phyloP scores from a whole-genome alignment of 2,888 invertebrate species.

The Cephus sareptanus region DNA sequence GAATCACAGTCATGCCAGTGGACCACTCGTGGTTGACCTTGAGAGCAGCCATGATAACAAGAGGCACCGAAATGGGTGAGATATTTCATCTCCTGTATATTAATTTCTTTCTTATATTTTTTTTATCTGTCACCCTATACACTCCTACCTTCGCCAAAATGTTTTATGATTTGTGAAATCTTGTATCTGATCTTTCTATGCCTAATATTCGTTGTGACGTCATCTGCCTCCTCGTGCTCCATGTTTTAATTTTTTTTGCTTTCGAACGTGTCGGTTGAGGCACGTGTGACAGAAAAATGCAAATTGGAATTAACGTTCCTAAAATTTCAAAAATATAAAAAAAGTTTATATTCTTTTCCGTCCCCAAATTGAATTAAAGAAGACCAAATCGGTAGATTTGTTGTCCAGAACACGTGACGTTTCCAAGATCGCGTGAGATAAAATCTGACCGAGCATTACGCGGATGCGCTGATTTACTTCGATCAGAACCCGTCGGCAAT shows the following conservation, averaged over 20 bases:
- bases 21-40: slow-evolving; percentile 53
- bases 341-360: background rate
- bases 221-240: background rate
- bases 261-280: background rate
- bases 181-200: background rate
- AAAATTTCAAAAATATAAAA: background rate
- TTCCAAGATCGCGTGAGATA: no score
- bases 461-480: no score
- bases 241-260: background rate
- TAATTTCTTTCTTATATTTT: background rate
- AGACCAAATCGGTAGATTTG: no score
- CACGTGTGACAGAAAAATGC: no score
- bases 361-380: no score
- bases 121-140: background rate
- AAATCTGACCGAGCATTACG: no score
- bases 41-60: slow-evolving; percentile 58
- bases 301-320: no score
- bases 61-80: slow-evolving; percentile 60
- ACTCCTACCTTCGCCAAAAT: slow-evolving; percentile 1
- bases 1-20: slow-evolving; percentile 51
- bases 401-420: no score
- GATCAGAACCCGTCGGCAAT: no score
- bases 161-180: background rate
- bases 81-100: background rate
- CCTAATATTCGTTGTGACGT: background rate